Conservation (phyloP, 2,113 vertebrate genomes). For the Centropristis striata region DNA sequence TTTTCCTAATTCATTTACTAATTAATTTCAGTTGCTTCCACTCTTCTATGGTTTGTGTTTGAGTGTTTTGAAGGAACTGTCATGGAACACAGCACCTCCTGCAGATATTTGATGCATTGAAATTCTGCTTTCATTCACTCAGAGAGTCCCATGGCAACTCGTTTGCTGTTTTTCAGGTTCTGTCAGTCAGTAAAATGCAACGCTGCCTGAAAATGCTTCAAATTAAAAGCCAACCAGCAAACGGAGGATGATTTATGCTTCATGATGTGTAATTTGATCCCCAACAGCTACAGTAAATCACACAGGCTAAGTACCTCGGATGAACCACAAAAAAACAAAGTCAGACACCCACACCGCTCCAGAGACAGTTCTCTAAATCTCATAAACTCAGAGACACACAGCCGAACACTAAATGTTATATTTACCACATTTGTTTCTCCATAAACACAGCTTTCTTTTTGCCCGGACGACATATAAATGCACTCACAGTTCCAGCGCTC, state of each 20-base stretch:
- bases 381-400: background rate
- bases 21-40: background rate
- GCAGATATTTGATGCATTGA: background rate
- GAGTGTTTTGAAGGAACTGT: too few relatives aligned
- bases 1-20: background rate
- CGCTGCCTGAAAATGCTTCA: background rate
- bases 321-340: background rate
- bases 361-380: background rate
- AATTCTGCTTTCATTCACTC: background rate
- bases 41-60: too few relatives aligned
- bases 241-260: too few relatives aligned
- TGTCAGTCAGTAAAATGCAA: background rate
- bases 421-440: background rate
- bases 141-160: background rate
- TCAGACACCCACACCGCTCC: background rate
- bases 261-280: background rate
- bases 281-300: background rate
- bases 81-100: background rate
- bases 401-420: background rate
- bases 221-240: background rate
- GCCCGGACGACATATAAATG: background rate
- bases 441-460: constrained; percentile 8
- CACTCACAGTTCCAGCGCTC: background rate
- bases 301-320: background rate
- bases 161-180: background rate